Base-by-base conservation (phyloP, 2,113 vertebrate species). In the Grammomys surdaster region DNA sequence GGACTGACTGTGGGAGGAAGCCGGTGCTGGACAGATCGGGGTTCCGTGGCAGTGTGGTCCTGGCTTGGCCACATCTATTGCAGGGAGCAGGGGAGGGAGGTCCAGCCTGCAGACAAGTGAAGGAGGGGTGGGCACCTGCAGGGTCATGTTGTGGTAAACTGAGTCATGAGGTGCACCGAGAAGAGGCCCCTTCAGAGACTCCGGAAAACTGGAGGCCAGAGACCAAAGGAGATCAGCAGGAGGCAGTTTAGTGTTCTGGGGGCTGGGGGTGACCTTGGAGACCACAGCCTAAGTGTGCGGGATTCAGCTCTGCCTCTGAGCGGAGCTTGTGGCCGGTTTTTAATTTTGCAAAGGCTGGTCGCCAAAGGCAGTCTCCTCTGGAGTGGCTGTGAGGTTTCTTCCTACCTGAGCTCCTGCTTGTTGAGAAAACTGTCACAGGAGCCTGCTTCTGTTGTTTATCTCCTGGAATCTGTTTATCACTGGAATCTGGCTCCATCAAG, bases 251-350 rank as follows among this genome's bases (percentile, higher is more conserved):
- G 17, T 22, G 56, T 51, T 36, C 4, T 17, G 2, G 2, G 54
- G 19, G 17, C 17, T 60, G 19, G 33, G 1, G 11, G 1, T 6
- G 11, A 70, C 43, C 75, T 63, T 24, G 28, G 81, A 20, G 40
- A 58, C 17, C 73, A 65, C 17, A 11, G 63, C 26, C 76, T 69
- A 56, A 48, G 48, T 81, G 33, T 46, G 24, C 14, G 22, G 56
- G 10, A 12, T 7, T 84, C 31, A 1, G n/a, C 69, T 58, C 43
- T n/a, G 26, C 17, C 33, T 28, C 69, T 40, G 36, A 19, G 86
- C 24, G 33, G 33, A 22, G 36, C 48, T 40, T 17, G 7, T 5
- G n/a, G 43, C 43, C 31, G 1, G 63, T 1, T 2, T 0, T 22
- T 9, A 5, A 7, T 73, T 65, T 20, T 14, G 67, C 1, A 28